Percentiles rank a stretch among this genome's conserved stretches.
phyloP scores from a whole-genome alignment of 2,888 invertebrate species.

The Brachyptera putata region DNA sequence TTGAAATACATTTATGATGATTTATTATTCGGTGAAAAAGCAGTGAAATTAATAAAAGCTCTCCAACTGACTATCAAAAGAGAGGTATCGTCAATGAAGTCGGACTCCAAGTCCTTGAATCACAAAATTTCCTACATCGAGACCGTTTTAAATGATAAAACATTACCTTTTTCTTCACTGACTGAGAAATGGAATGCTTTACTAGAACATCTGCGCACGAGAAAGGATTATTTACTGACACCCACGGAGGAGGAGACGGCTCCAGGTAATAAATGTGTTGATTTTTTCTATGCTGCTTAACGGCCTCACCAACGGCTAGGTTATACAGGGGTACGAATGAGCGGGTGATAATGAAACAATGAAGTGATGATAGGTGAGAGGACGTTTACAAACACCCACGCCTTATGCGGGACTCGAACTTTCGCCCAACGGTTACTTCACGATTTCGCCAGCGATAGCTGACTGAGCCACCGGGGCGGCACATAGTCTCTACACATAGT shows the following conservation, averaged over 20 bases:
- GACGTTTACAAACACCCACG: too few species aligned
- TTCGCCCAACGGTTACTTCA: too few species aligned
- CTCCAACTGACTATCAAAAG: not conserved
- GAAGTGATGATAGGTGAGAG: too few species aligned
- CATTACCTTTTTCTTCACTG: not conserved
- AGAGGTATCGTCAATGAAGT: conserved; percentile 11
- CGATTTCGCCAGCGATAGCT: too few species aligned
- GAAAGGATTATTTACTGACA: not conserved
- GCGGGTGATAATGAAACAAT: too few species aligned
- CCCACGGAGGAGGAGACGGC: not conserved
- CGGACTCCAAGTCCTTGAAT: not conserved
- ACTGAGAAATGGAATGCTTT: not conserved
- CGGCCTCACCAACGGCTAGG: too few species aligned
- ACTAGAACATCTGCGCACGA: not conserved
- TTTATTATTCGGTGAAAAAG: not conserved
- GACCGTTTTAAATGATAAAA: not conserved
- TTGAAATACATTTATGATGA: conserved; percentile 10
- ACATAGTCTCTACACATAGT: too few species aligned
- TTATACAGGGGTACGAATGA: too few species aligned
- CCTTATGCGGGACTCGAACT: too few species aligned
- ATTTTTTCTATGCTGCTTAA: too few species aligned
- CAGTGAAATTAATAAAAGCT: not conserved
- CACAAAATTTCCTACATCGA: not conserved
- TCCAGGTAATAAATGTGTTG: too few species aligned
- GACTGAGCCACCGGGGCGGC: too few species aligned